Conservation (phyloP, 2,797 vertebrate genomes). For the Onychomys torridus region DNA sequence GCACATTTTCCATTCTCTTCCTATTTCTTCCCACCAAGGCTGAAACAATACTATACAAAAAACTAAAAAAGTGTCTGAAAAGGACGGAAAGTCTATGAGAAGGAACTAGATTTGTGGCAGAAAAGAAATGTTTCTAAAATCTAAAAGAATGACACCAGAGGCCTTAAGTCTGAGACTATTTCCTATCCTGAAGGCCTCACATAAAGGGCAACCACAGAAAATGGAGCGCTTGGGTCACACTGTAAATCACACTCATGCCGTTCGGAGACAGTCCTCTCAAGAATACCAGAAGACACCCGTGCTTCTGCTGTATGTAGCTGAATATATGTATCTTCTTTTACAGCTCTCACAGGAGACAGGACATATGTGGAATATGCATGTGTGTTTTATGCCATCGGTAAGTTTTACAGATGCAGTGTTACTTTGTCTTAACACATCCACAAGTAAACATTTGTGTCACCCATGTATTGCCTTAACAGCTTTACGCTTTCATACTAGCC, state of each 20-base stretch:
- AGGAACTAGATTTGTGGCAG: slow-evolving; percentile 1
- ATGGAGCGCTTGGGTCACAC: background rate
- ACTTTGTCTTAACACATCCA: background rate
- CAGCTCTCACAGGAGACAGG: slow-evolving; percentile 7
- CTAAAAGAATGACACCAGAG: background rate
- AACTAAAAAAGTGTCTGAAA: background rate
- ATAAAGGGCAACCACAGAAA: background rate
- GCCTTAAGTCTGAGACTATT: background rate
- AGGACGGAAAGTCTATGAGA: background rate
- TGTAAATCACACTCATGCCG: background rate
- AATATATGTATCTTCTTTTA: background rate
- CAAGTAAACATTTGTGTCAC: background rate
- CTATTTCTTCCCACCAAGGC: background rate
- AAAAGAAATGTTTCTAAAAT: slow-evolving; percentile 29
- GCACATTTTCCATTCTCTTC: background rate
- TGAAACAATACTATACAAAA: slow-evolving; percentile 1
- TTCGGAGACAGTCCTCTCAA: slow-evolving; percentile 31
- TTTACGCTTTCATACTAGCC: slow-evolving; percentile 26
- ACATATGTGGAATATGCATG: background rate
- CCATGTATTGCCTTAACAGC: background rate
- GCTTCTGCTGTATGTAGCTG: background rate
- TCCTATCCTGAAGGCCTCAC: background rate
- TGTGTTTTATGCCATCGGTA: background rate
- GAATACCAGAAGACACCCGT: background rate
- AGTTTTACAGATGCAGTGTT: background rate